These are phyloP conservation scores for Drosophila parabipectinata DNA, from an alignment of 1,140 invertebrate genomes.

Conservation along the genomic window DNA sequence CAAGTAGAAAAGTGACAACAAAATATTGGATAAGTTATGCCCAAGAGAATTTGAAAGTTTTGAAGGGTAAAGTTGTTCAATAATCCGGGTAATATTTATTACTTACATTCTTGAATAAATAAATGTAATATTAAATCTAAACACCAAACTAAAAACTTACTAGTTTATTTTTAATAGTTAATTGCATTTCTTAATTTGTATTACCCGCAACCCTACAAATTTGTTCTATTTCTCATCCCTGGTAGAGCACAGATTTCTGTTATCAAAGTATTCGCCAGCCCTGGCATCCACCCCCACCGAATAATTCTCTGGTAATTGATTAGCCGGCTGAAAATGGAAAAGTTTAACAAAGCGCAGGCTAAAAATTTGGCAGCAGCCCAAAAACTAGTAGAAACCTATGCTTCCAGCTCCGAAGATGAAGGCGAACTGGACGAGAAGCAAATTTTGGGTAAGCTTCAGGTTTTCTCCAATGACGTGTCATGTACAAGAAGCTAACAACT, in stretches of 20 bases:
- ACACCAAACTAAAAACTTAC: too few relatives aligned
- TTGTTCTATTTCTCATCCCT: neutral
- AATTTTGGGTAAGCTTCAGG: slow-evolving; percentile 84
- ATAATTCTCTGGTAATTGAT: slow-evolving; percentile 17
- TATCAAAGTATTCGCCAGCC: slow-evolving; percentile 16
- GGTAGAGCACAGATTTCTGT: neutral
- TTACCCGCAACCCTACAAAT: neutral
- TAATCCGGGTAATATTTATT: too few relatives aligned
- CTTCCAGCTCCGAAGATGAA: slow-evolving; percentile 86
- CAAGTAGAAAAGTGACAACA: neutral
- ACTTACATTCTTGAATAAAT: too few relatives aligned
- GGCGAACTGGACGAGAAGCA: slow-evolving; percentile 85
- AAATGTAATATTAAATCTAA: too few relatives aligned
- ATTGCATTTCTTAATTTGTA: too few relatives aligned
- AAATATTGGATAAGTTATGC: neutral
- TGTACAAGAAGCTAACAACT: neutral
- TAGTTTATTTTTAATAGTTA: too few relatives aligned
- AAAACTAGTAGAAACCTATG: slow-evolving; percentile 85
- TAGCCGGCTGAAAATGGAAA: slow-evolving; percentile 60
- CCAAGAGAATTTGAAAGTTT: too few relatives aligned
- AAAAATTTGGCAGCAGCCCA: slow-evolving; percentile 87
- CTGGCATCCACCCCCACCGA: slow-evolving; percentile 18
- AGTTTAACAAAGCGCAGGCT: slow-evolving; percentile 84
- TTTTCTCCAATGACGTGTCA: slow-evolving; percentile 54
- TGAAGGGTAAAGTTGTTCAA: too few relatives aligned